Percentiles rank a stretch among this genome's conserved stretches.
These are phyloP conservation scores for Machimus atricapillus DNA, from an alignment of 2,888 invertebrate species.

Conservation along the genomic window DNA sequence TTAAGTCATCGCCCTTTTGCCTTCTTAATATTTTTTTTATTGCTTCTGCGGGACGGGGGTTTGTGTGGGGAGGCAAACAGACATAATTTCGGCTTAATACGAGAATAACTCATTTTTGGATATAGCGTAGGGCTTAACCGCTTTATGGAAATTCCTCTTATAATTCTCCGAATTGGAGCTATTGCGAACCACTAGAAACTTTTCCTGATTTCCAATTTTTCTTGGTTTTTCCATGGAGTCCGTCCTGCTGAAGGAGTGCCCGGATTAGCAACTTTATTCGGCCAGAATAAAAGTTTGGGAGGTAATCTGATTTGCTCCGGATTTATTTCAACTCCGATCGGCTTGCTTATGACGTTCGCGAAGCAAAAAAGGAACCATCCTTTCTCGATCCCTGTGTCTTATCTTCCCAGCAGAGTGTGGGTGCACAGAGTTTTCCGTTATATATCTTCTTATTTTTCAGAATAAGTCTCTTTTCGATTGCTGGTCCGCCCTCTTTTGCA, in stretches of 20 bases:
- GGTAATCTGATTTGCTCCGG: neutral
- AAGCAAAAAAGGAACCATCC: neutral
- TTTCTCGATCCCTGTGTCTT: neutral
- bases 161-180: neutral
- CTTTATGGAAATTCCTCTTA: neutral
- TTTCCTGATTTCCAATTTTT: neutral
- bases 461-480: neutral
- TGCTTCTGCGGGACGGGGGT: neutral
- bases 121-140: neutral
- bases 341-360: neutral
- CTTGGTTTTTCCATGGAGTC: neutral
- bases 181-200: neutral
- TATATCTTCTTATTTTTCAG: neutral
- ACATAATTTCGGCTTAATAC: neutral
- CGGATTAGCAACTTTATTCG: neutral
- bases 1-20: neutral
- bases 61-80: neutral
- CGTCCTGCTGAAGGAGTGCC: neutral
- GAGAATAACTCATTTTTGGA: neutral
- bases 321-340: neutral
- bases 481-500: neutral
- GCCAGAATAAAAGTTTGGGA: neutral
- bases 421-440: neutral
- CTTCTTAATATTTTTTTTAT: neutral
- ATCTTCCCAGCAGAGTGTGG: neutral